These are phyloP conservation scores for Onchidella celtica DNA, from an alignment of 2,888 invertebrate species.

Conservation along the genomic window DNA sequence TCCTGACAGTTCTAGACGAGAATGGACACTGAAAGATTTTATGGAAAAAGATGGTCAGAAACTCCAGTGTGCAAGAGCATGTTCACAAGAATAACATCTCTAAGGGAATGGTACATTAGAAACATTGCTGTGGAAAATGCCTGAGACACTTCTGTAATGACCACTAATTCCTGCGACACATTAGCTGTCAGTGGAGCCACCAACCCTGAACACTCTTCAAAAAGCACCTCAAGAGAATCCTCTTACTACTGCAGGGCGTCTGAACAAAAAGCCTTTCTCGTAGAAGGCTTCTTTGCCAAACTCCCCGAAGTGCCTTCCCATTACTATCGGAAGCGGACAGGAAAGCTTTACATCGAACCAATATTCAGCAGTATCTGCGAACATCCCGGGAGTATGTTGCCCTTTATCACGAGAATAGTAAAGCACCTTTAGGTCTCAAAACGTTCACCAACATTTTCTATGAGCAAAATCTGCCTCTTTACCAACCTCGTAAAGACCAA, in stretches of 20 bases:
- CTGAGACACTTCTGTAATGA: neutral
- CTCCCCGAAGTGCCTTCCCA: constrained; percentile 28
- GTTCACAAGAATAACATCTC: neutral
- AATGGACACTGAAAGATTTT: neutral
- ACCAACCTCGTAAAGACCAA: neutral
- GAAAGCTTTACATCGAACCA: constrained; percentile 4
- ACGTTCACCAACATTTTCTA: neutral
- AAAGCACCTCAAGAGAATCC: too few relatives aligned
- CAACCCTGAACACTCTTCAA: neutral
- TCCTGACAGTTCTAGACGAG: neutral
- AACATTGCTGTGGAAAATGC: neutral
- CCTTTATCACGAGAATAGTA: neutral
- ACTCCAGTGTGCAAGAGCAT: neutral
- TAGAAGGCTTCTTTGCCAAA: neutral
- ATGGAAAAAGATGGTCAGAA: neutral
- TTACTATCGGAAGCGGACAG: constrained; percentile 4
- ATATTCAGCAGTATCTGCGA: neutral
- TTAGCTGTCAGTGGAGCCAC: neutral
- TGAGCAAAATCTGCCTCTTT: neutral
- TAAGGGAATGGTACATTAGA: neutral
- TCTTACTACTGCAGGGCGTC: neutral
- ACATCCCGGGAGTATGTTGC: constrained; percentile 1
- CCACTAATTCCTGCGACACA: too few relatives aligned
- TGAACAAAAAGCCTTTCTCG: neutral
- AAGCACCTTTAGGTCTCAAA: neutral